These are phyloP conservation scores for Heliconius hewitsoni DNA, from an alignment of 1,140 invertebrate genomes.

Conservation along the genomic window DNA sequence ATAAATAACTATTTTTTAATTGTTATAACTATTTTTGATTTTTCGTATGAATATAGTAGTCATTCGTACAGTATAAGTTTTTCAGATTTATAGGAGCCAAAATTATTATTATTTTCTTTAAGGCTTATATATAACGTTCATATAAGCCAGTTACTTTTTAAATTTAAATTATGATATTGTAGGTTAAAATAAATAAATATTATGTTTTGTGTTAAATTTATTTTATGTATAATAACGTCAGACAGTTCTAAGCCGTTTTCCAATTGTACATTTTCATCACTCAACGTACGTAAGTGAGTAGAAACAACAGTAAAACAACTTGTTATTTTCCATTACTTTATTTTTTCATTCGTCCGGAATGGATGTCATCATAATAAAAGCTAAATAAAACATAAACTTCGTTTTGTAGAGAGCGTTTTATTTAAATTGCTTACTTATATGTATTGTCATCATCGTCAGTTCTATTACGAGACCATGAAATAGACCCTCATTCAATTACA, in stretches of 20 bases:
- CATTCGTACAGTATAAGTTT: too few relatives aligned
- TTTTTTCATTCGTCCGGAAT: constrained; percentile 9
- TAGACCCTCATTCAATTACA: constrained; percentile 14
- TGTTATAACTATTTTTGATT: too few relatives aligned
- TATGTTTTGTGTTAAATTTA: not conserved
- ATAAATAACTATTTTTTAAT: too few relatives aligned
- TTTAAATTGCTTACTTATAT: constrained; percentile 11
- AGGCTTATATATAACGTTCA: too few relatives aligned
- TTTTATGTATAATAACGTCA: not conserved
- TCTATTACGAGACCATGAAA: constrained; percentile 12
- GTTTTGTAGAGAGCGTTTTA: constrained; percentile 4
- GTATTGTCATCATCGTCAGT: constrained; percentile 10
- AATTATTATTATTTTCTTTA: too few relatives aligned
- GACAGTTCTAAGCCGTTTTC: not conserved
- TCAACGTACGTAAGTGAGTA: not conserved
- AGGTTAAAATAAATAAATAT: not conserved
- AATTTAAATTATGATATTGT: too few relatives aligned
- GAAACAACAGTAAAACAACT: not conserved
- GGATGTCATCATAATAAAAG: constrained; percentile 6
- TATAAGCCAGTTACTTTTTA: too few relatives aligned
- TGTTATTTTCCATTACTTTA: constrained; percentile 14
- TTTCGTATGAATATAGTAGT: too few relatives aligned
- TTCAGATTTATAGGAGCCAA: too few relatives aligned
- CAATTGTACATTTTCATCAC: not conserved
- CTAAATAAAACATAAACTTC: constrained; percentile 14